phyloP scores from a whole-genome alignment of 2,888 invertebrate genomes.

The Dendrolimus pini region DNA sequence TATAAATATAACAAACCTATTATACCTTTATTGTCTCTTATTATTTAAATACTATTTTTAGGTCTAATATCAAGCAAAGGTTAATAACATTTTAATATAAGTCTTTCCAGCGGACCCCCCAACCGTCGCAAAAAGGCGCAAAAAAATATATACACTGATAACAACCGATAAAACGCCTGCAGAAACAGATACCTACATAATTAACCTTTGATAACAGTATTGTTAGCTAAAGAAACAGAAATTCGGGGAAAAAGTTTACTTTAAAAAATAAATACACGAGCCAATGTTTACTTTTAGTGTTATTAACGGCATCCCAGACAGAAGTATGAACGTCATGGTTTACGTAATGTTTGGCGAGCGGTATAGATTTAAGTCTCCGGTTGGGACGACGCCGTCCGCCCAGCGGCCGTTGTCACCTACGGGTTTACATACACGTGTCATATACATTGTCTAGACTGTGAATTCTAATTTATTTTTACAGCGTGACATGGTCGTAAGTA shows the following conservation, averaged over 20 bases:
- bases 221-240: too few relatives aligned
- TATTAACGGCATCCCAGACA: constrained; percentile 11
- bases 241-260: neutral
- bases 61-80: too few relatives aligned
- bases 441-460: constrained; percentile 21
- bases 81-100: too few relatives aligned
- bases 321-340: constrained; percentile 31
- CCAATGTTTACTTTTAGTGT: constrained; percentile 2
- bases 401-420: constrained; percentile 16
- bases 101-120: too few relatives aligned
- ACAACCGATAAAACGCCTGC: too few relatives aligned
- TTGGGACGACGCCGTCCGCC: constrained; percentile 27
- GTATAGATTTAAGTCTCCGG: constrained; percentile 33
- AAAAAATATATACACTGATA: too few relatives aligned
- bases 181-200: too few relatives aligned
- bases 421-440: constrained; percentile 17
- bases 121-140: too few relatives aligned
- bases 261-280: neutral
- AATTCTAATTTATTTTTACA: neutral
- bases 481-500: neutral
- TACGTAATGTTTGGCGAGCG: constrained; percentile 47
- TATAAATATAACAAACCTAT: too few relatives aligned
- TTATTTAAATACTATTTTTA: too few relatives aligned
- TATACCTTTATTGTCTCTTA: too few relatives aligned
- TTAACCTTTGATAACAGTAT: too few relatives aligned